These are phyloP conservation scores for Protonibea diacanthus DNA, from an alignment of 2,797 vertebrate species.

Conservation along the genomic window DNA sequence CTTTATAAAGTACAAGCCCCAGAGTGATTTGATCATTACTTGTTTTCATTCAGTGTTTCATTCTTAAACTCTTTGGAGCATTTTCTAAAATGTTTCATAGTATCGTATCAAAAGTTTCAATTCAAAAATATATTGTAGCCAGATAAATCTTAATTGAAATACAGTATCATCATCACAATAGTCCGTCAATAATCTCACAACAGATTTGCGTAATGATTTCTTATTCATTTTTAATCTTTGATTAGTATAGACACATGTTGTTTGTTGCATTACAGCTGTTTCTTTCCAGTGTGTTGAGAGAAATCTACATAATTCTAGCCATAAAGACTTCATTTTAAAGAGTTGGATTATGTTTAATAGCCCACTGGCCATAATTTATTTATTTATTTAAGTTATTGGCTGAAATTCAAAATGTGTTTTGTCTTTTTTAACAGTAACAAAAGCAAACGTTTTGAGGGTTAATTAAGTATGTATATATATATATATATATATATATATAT, in stretches of 20 bases:
- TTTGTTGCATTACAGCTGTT: not conserved
- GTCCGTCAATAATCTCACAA: constrained; percentile 46
- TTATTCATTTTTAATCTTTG: not conserved
- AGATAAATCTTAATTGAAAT: constrained; percentile 7
- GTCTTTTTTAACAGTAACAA: not conserved
- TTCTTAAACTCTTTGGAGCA: not conserved
- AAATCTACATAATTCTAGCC: not conserved
- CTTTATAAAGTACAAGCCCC: constrained; percentile 21
- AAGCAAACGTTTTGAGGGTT: not conserved
- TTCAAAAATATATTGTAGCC: too few relatives aligned
- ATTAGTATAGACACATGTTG: not conserved
- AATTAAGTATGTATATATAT: not conserved
- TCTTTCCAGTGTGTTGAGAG: not conserved
- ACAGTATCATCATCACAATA: constrained; percentile 56
- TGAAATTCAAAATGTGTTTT: too few relatives aligned
- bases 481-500: too few relatives aligned
- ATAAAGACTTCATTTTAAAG: not conserved
- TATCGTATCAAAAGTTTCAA: not conserved
- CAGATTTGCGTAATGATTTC: constrained; percentile 9
- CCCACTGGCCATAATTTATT: not conserved
- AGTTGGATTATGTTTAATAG: not conserved
- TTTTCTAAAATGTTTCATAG: not conserved
- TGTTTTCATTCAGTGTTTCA: not conserved
- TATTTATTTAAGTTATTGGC: too few relatives aligned
- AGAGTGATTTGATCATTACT: not conserved